phyloP scores from a whole-genome alignment of 2,113 vertebrate species.

The Hydrochoerus hydrochaeris region DNA sequence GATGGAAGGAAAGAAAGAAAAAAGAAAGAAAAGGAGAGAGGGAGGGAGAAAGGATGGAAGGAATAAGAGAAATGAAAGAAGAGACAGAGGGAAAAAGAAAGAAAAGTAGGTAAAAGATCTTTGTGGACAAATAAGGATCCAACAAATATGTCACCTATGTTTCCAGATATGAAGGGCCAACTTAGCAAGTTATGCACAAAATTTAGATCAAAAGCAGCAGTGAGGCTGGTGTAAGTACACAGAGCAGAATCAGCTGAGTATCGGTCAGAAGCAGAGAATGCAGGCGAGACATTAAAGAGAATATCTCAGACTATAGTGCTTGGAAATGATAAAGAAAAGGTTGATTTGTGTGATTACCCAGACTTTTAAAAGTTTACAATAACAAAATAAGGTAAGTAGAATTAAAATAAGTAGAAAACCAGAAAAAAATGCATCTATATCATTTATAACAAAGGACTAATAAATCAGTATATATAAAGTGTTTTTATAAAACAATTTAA shows the following conservation, averaged over 20 bases:
- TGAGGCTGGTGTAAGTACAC: not conserved
- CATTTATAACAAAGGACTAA: not conserved
- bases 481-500: conserved; percentile 5
- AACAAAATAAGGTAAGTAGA: not conserved
- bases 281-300: not conserved
- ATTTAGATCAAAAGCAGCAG: not conserved
- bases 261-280: not conserved
- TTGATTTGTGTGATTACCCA: not conserved
- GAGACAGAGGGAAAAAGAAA: not conserved
- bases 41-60: accelerated
- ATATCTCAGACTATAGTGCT: not conserved
- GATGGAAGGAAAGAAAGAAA: too few species aligned
- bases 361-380: conserved; percentile 7
- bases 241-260: not conserved
- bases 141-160: not conserved
- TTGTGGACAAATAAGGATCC: not conserved
- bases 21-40: not conserved
- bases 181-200: not conserved
- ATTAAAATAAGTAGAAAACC: not conserved
- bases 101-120: not conserved
- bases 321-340: not conserved
- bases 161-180: not conserved
- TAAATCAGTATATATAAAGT: not conserved
- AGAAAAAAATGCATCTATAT: not conserved
- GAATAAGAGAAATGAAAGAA: accelerated